Evolutionary conservation across 2,888 invertebrate species (phyloP), one percentile per base, ranked within the genome.

Genomic region (Calameuta filiformis): DNA sequence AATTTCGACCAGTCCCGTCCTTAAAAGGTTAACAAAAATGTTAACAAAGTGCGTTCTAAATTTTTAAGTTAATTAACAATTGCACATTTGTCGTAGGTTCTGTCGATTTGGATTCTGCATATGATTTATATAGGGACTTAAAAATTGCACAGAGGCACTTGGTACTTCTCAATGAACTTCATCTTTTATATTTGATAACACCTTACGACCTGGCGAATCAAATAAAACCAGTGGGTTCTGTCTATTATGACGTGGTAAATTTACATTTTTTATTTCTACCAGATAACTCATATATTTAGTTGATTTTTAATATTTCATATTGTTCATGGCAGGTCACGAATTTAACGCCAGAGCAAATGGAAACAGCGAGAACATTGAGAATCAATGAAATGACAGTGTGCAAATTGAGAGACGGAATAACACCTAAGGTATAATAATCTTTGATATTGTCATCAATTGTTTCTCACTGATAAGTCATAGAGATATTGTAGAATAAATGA

Each of bases 131-230:
- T 84, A 92, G 93, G 11, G 98, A 98, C 89, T 92, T 98, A 80
- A 92, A 94, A 81, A 90, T 91, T 76, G 97, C 97, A 0, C 95
- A 96, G 83, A 93, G 93, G 75, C 94, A 95, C 75, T 92, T 99
- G 78, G 96, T 98, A 23, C 93, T 99, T 74, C 92, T 95, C 85
- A 96, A 96, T 83, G 94, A 95, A 87, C 93, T 98, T 68, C 99
- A 99, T 92, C 93, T 99, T 33, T 92, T 99, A 76, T 98, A 96
- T 92, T 92, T 98, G 56, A 95, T 98, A 77, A 96, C 97, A 33
- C 96, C 97, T 23, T 95, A 97, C 89, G 95, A 96, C 86, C 90
- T 94, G 79, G 91, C 93, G 1, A 93, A 93, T 75, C 93, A 93
- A 76, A 89, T 95, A 33, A 92, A 91, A 75, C 94, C 94, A 0